Conservation (phyloP, 2,888 invertebrate species). For the Agrotis clavis region DNA sequence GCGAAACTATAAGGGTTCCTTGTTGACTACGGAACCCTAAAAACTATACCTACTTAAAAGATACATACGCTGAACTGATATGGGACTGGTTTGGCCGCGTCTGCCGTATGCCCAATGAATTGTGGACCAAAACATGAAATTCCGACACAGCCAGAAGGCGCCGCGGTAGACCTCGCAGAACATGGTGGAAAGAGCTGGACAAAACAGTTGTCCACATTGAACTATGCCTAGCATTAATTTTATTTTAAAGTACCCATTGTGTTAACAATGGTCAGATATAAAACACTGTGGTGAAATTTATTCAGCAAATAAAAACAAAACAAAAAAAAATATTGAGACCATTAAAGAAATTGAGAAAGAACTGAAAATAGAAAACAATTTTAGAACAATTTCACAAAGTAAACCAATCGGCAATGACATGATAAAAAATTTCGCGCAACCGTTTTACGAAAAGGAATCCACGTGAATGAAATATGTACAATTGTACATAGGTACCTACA, state of each 20-base stretch:
- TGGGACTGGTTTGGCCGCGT: not conserved
- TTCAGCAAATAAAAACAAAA: not conserved
- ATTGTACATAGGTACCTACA: not conserved
- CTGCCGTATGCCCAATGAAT: not conserved
- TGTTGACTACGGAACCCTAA: no score
- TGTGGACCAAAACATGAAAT: not conserved
- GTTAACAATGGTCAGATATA: no score
- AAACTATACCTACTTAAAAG: not conserved
- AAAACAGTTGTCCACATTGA: constrained; percentile 4
- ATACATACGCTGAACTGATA: not conserved
- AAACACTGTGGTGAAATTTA: not conserved
- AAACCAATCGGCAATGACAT: not conserved
- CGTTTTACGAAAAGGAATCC: not conserved
- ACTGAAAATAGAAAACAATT: not conserved
- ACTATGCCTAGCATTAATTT: not conserved
- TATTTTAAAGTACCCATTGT: no score
- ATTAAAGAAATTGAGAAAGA: not conserved
- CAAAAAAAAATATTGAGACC: not conserved
- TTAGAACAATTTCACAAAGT: not conserved
- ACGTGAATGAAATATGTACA: not conserved
- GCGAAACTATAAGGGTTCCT: no score
- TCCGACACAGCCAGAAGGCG: constrained; percentile 2
- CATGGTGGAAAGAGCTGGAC: not conserved
- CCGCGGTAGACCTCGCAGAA: not conserved
- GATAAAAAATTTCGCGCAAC: constrained; percentile 5